These are phyloP conservation scores for Helicorthomorpha holstii DNA, from an alignment of 1,140 invertebrate genomes.

Conservation along the genomic window DNA sequence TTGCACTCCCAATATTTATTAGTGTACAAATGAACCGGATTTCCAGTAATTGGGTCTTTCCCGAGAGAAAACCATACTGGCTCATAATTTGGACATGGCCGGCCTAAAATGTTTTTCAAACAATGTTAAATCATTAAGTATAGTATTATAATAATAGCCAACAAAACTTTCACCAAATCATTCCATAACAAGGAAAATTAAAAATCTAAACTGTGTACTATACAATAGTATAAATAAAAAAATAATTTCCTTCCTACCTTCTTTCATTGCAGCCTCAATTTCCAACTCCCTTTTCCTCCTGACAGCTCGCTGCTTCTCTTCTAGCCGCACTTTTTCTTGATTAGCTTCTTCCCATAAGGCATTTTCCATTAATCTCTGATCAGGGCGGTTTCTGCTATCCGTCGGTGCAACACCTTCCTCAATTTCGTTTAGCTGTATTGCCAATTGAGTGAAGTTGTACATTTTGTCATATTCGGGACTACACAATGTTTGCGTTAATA, in stretches of 20 bases:
- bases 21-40: conserved; percentile 66
- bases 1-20: conserved; percentile 90
- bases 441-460: conserved; percentile 88
- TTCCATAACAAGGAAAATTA: conserved; percentile 3
- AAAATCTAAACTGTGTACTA: neutral
- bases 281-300: conserved; percentile 55
- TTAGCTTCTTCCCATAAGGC: conserved; percentile 95
- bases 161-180: neutral
- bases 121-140: neutral
- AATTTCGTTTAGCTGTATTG: conserved; percentile 87
- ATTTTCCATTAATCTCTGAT: conserved; percentile 95
- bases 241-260: too few relatives aligned
- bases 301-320: conserved; percentile 79
- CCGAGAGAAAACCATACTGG: conserved; percentile 84
- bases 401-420: conserved; percentile 88
- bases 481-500: too few relatives aligned
- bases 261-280: conserved; percentile 54
- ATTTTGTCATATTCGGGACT: conserved; percentile 55
- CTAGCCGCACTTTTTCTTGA: conserved; percentile 66
- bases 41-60: conserved; percentile 58
- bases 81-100: conserved; percentile 53
- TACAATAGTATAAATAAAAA: conserved; percentile 1
- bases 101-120: conserved; percentile 35
- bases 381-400: conserved; percentile 79
- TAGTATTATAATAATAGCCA: neutral